Conservation (phyloP, 2,888 invertebrate species). For the Hypolimnas misippus region DNA sequence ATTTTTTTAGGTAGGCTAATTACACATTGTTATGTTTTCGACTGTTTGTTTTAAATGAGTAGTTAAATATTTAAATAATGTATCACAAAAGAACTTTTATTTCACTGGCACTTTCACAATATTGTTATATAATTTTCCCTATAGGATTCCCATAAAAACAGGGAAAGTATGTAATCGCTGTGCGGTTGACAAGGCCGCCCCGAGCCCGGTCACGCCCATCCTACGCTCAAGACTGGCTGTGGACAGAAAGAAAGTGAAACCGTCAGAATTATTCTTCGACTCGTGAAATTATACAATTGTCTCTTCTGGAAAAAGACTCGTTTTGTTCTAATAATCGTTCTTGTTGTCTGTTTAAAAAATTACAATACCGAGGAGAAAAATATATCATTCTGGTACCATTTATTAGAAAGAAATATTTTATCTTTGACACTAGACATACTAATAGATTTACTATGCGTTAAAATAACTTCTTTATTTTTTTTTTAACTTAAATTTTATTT, state of each 20-base stretch:
- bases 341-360: neutral
- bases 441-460: too few species aligned
- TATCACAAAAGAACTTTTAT: neutral
- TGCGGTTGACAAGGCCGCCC: slow-evolving; percentile 62
- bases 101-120: slow-evolving; percentile 43
- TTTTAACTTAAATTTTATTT: too few species aligned
- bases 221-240: slow-evolving; percentile 55
- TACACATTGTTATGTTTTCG: neutral
- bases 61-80: neutral
- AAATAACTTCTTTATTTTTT: too few species aligned
- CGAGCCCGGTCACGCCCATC: slow-evolving; percentile 73
- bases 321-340: neutral
- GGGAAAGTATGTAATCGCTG: slow-evolving; percentile 77
- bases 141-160: slow-evolving; percentile 78
- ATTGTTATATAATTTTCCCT: slow-evolving; percentile 66
- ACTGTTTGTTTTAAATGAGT: neutral
- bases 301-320: slow-evolving; percentile 21
- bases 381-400: too few species aligned
- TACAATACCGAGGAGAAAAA: too few species aligned
- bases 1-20: neutral
- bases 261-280: slow-evolving; percentile 15
- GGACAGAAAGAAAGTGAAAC: slow-evolving; percentile 76
- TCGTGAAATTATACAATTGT: slow-evolving; percentile 27
- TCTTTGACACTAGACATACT: too few species aligned
- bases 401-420: too few species aligned